Conservation (phyloP, 2,888 invertebrate species). For the Craniophora ligustri region DNA sequence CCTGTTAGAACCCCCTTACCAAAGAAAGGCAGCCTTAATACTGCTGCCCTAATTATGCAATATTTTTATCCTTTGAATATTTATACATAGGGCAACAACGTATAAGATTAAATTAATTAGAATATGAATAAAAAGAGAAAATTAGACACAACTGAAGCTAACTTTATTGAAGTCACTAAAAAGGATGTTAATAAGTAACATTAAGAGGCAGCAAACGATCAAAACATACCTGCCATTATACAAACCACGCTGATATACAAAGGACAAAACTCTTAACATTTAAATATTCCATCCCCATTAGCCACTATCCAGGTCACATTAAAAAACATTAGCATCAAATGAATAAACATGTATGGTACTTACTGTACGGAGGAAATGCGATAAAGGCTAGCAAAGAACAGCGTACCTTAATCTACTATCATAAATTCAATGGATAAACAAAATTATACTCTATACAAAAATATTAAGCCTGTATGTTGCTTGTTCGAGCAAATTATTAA, state of each 20-base stretch:
- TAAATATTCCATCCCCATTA: constrained; percentile 2
- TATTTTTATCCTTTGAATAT: too few relatives aligned
- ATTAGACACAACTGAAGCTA: too few relatives aligned
- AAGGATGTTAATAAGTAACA: too few relatives aligned
- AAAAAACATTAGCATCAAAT: constrained; percentile 48
- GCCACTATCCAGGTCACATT: constrained; percentile 28
- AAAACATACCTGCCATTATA: too few relatives aligned
- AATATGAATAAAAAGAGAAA: too few relatives aligned
- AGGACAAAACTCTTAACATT: constrained; percentile 13
- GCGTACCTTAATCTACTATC: constrained; percentile 31
- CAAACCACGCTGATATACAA: background rate
- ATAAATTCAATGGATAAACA: constrained; percentile 22
- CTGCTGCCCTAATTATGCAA: too few relatives aligned
- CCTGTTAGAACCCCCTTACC: too few relatives aligned
- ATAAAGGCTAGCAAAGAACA: constrained; percentile 35
- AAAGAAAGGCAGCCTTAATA: too few relatives aligned
- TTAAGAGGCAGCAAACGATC: too few relatives aligned
- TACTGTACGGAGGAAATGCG: constrained; percentile 22
- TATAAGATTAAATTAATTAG: too few relatives aligned
- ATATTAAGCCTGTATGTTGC: constrained; percentile 3
- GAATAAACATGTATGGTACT: constrained; percentile 46
- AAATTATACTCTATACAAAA: background rate
- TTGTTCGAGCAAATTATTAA: background rate
- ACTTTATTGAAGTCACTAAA: too few relatives aligned
- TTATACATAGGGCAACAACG: too few relatives aligned